Conservation (phyloP, 2,888 invertebrate genomes). For the Erebia palarica region DNA sequence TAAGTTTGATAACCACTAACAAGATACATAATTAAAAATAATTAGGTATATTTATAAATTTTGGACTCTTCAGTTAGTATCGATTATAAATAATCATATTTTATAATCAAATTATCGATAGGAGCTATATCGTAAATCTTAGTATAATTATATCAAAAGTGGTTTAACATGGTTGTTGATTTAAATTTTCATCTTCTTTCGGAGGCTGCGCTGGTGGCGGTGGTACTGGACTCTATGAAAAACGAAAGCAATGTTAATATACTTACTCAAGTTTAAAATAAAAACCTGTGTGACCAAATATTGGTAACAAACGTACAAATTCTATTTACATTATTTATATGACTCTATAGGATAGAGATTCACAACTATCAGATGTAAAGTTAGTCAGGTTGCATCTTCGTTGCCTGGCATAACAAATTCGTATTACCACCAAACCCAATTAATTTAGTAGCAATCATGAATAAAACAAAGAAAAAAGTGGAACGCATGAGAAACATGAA, state of each 20-base stretch:
- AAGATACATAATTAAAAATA: slow-evolving; percentile 57
- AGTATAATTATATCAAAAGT: slow-evolving; percentile 30
- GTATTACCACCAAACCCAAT: not conserved
- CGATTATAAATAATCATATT: slow-evolving; percentile 31
- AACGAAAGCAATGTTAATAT: slow-evolving; percentile 44
- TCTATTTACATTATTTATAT: not conserved
- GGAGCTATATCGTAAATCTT: slow-evolving; percentile 43
- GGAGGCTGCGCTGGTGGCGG: slow-evolving; percentile 80
- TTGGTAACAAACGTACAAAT: not conserved
- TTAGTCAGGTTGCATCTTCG: not conserved
- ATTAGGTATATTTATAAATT: slow-evolving; percentile 47
- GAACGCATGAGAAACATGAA: slow-evolving; percentile 37
- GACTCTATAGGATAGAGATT: not conserved
- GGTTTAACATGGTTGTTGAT: slow-evolving; percentile 84
- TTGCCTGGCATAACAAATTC: not conserved
- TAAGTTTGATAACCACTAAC: slow-evolving; percentile 48
- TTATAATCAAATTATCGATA: slow-evolving; percentile 4
- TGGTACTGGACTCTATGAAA: slow-evolving; percentile 86
- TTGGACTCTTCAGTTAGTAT: slow-evolving; percentile 61
- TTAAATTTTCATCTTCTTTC: slow-evolving; percentile 89
- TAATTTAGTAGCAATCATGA: slow-evolving; percentile 9
- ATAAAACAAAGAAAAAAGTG: slow-evolving; percentile 15
- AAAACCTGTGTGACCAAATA: not conserved
- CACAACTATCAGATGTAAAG: not conserved
- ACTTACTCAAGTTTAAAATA: slow-evolving; percentile 21